Conservation (phyloP, 2,113 vertebrate species). For the Ctenomys sociabilis region DNA sequence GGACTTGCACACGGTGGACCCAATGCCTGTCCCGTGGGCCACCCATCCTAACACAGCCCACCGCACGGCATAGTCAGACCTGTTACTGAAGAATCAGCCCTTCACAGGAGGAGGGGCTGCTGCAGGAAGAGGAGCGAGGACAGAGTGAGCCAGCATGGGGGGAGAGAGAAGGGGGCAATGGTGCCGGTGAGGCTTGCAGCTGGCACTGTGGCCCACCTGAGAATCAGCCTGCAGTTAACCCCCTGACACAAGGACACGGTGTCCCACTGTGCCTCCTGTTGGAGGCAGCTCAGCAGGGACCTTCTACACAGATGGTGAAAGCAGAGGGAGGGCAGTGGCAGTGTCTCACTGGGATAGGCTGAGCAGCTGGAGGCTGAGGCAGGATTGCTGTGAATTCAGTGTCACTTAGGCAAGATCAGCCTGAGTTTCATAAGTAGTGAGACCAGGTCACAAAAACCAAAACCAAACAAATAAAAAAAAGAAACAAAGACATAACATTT, state of each 20-base stretch:
- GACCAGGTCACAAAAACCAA: too few species aligned
- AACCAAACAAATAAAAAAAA: too few species aligned
- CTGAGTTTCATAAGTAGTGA: neutral
- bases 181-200: neutral
- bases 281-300: too few species aligned
- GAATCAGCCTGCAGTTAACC: neutral
- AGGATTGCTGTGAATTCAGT: neutral
- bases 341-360: too few species aligned
- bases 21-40: neutral
- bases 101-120: neutral
- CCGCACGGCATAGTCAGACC: too few species aligned
- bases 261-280: neutral
- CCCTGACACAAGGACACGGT: neutral
- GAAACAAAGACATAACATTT: too few species aligned
- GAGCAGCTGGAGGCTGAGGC: neutral
- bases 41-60: neutral
- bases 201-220: too few species aligned
- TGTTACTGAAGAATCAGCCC: too few species aligned
- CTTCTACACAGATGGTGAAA: too few species aligned
- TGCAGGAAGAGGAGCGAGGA: neutral
- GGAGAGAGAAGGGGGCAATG: neutral
- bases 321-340: too few species aligned
- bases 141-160: too few species aligned
- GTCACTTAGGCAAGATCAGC: neutral
- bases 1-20: neutral